A percentile compares a stretch with the other conserved stretches of the same genome.
Conservation (phyloP, 2,797 vertebrate species). For the Melanotaenia pygmaea region DNA sequence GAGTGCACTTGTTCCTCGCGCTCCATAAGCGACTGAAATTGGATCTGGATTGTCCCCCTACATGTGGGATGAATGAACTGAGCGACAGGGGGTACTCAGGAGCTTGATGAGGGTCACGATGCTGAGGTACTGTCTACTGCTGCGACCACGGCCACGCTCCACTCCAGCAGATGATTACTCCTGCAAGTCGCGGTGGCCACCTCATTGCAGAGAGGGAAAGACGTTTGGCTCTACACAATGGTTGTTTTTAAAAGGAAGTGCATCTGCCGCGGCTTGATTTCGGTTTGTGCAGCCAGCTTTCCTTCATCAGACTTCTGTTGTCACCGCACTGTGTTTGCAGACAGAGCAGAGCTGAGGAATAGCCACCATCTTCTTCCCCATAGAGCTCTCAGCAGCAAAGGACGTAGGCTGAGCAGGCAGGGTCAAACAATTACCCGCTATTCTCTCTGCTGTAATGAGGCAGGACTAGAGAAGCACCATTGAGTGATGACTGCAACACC, state of each 20-base stretch:
- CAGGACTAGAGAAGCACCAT: constrained; percentile 44
- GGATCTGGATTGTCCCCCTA: constrained; percentile 47
- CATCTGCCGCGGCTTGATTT: constrained; percentile 46
- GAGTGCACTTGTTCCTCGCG: constrained; percentile 27
- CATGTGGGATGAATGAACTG: constrained; percentile 35
- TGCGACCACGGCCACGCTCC: constrained; percentile 11
- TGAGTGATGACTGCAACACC: constrained; percentile 55
- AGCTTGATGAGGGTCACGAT: constrained; percentile 64
- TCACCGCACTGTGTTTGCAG: constrained; percentile 49
- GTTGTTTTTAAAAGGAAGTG: constrained; percentile 52
- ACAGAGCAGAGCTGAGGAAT: constrained; percentile 50
- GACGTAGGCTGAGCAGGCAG: constrained; percentile 61
- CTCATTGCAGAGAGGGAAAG: constrained; percentile 52
- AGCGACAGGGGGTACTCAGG: constrained; percentile 36
- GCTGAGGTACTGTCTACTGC: constrained; percentile 49
- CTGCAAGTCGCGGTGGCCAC: constrained; percentile 63
- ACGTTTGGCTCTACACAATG: constrained; percentile 61
- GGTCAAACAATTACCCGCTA: constrained; percentile 68
- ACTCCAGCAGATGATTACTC: constrained; percentile 53
- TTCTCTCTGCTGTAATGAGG: constrained; percentile 67
- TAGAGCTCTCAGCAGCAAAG: constrained; percentile 57
- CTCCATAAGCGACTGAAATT: constrained; percentile 57
- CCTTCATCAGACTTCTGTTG: constrained; percentile 62
- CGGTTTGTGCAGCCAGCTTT: constrained; percentile 66
- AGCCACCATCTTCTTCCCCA: constrained; percentile 53